Conservation (phyloP, 2,888 invertebrate genomes). For the Leptarthrus brevirostris region DNA sequence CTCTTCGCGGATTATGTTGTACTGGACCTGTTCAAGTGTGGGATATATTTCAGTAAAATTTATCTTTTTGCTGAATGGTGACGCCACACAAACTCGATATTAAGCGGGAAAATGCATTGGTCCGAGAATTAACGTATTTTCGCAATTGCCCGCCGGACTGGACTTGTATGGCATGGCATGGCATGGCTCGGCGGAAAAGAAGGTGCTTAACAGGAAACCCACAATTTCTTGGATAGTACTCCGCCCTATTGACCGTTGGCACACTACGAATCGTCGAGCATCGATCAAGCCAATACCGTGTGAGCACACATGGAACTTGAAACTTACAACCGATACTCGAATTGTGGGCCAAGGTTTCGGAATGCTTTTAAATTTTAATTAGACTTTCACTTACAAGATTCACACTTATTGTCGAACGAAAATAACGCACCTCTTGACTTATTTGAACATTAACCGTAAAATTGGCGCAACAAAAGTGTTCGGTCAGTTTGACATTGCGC, state of each 20-base stretch:
- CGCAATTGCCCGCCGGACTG: too few species aligned
- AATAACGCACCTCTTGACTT: too few species aligned
- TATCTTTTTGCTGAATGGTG: too few species aligned
- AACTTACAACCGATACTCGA: neutral
- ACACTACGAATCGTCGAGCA: neutral
- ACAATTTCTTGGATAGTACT: neutral
- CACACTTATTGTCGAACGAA: neutral
- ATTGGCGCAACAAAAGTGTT: neutral
- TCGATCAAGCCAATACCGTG: neutral
- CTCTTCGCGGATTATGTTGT: too few species aligned
- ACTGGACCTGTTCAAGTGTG: too few species aligned
- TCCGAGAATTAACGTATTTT: too few species aligned
- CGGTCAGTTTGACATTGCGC: neutral
- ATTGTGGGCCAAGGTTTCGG: slow-evolving; percentile 47
- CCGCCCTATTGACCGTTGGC: slow-evolving; percentile 10
- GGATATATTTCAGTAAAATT: too few species aligned
- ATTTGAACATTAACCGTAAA: too few species aligned
- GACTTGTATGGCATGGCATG: neutral
- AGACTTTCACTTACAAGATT: slow-evolving; percentile 42
- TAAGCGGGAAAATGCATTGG: too few species aligned
- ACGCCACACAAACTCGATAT: too few species aligned
- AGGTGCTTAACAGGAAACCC: neutral
- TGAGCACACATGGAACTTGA: slow-evolving; percentile 19
- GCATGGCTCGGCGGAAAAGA: neutral
- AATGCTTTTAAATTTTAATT: slow-evolving; percentile 32